Conservation (phyloP, 2,113 vertebrate species). For the Suricata suricatta region DNA sequence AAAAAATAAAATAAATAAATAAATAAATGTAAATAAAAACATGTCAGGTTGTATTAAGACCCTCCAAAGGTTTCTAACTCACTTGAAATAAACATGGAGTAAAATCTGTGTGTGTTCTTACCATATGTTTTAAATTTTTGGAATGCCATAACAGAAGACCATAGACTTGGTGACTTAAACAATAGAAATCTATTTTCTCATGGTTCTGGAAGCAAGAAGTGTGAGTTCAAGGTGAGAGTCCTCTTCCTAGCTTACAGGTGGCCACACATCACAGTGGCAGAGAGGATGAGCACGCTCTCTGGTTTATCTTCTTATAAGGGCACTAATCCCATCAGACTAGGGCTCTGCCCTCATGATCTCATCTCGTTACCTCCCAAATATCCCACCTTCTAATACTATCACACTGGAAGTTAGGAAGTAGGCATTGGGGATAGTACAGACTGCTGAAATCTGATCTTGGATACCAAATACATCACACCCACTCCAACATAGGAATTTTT, state of each 20-base stretch:
- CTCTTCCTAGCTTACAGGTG: neutral
- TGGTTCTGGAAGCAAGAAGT: neutral
- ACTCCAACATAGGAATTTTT: neutral
- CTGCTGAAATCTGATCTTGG: too few relatives aligned
- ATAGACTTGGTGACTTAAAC: neutral
- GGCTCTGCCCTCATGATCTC: neutral
- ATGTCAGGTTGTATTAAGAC: neutral
- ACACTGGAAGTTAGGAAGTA: neutral
- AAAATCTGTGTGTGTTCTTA: neutral
- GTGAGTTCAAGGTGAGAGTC: neutral
- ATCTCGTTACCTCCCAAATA: neutral
- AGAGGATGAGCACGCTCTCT: neutral
- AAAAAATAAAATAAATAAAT: too few relatives aligned
- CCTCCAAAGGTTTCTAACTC: neutral
- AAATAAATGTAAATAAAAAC: too few relatives aligned
- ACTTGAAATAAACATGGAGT: neutral
- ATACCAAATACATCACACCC: too few relatives aligned
- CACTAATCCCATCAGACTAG: neutral
- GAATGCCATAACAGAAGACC: neutral
- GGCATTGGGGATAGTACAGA: too few relatives aligned
- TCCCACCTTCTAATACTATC: neutral
- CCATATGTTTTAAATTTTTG: neutral
- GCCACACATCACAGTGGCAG: too few relatives aligned
- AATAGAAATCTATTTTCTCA: neutral
- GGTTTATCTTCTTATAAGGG: neutral